Evolutionary conservation across 2,797 vertebrate species (phyloP).

Genomic region (Falco naumanni): DNA sequence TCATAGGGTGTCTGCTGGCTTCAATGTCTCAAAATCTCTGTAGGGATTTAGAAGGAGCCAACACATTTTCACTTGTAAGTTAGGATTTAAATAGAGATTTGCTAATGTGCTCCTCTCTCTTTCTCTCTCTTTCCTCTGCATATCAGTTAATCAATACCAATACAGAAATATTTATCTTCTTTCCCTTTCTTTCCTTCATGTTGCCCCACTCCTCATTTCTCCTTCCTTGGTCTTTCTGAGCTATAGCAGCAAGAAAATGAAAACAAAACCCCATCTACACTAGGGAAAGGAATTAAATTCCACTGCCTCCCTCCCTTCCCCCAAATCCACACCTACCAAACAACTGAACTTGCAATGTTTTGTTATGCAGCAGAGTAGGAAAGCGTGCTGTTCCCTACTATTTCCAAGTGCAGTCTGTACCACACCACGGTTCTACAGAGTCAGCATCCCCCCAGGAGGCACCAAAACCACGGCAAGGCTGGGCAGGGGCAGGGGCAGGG

Average conservation of each 20-base stretch:
- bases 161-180: not conserved
- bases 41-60: slow-evolving; percentile 65
- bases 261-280: not conserved
- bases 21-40: slow-evolving; percentile 41
- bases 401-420: not conserved
- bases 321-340: not conserved
- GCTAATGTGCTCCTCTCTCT: not conserved
- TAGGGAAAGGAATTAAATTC: not conserved
- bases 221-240: not conserved
- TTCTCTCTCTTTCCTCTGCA: not conserved
- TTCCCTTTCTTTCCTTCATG: not conserved
- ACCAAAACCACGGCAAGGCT: not conserved
- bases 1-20: slow-evolving; percentile 48
- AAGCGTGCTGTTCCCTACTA: not conserved
- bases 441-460: not conserved
- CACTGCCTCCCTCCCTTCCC: not conserved
- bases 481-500: not conserved
- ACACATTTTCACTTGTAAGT: slow-evolving; percentile 69
- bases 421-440: not conserved
- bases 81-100: slow-evolving; percentile 35
- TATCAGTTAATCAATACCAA: not conserved
- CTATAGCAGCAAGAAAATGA: not conserved
- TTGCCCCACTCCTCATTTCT: not conserved
- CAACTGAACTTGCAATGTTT: not conserved
- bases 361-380: not conserved